Evolutionary conservation across 1,140 invertebrate species (phyloP).

Genomic region (Portunus trituberculatus): DNA sequence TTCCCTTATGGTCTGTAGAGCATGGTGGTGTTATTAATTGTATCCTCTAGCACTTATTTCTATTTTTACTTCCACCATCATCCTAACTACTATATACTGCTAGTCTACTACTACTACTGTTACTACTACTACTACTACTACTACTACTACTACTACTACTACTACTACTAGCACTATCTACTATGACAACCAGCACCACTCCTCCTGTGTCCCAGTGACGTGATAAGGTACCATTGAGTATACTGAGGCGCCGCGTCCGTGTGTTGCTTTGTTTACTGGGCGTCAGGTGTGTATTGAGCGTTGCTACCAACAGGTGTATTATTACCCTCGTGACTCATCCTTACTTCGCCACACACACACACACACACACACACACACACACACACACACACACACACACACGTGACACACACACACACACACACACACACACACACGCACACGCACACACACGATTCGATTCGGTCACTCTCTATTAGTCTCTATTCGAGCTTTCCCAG

Average conservation of each 20-base stretch:
- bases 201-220: neutral
- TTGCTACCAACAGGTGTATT: neutral
- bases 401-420: neutral
- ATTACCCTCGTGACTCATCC: neutral
- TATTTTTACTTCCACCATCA: no score
- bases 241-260: neutral
- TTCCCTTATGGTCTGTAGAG: no score
- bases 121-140: slow-evolving; percentile 20
- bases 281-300: neutral
- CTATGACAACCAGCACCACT: neutral
- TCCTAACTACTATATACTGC: neutral
- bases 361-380: no score
- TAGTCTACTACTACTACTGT: neutral
- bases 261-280: neutral
- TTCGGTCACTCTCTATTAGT: neutral
- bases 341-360: neutral
- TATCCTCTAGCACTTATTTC: no score
- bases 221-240: neutral
- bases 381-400: no score
- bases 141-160: slow-evolving; percentile 11
- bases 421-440: no score
- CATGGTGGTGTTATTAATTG: no score
- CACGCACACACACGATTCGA: neutral
- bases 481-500: neutral
- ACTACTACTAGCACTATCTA: neutral